Evolutionary conservation across 2,888 invertebrate genomes (phyloP), one percentile per base, ranked within the genome.

Genomic region (Brachylomia viminalis): DNA sequence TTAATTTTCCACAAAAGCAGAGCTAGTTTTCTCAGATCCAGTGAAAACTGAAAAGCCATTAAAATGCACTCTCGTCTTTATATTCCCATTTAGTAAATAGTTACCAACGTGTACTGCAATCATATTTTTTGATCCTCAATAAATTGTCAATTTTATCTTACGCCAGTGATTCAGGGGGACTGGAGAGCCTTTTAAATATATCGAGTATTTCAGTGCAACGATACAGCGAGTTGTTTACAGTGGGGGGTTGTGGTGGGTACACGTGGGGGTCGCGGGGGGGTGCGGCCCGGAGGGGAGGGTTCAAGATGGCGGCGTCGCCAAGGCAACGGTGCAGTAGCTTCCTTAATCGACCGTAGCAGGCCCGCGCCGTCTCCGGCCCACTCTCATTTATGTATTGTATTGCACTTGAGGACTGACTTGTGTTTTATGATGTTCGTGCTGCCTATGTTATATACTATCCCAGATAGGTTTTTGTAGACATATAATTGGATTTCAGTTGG

Each of bases 251-350:
- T 83, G 84, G 83, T 78, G 83, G 81, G 84, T 77, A 20, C 67
- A 72, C 61, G 78, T 58, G 80, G 91, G 90, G 90, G 86, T 83
- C 84, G 85, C 77, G 76, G 79, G 86, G 83, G 79, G 82, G 82
- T 77, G 86, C 89, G 86, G 85, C 54, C 81, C 77, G 77, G 87
- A 83, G 88, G 89, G 86, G 83, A 90, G 92, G 93, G 90, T 92
- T 90, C 95, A 96, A 96, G 96, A 96, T 96, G 96, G 96, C 96
- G 95, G 89, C 95, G 96, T 96, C 92, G 92, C 91, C 95, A 94
- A 93, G 95, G 95, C 95, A 96, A 96, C 96, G 95, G 90, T 96
- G 96, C 96, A 96, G 93, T 96, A 93, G 94, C 96, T 96, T 96
- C 96, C 96, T 96, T 96, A 95, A 96, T 96, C 96, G 96, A 96